These are phyloP conservation scores for Halichondria panicea DNA, from an alignment of 37 sponge, comb jelly and placozoan genomes.

Conservation along the genomic window DNA sequence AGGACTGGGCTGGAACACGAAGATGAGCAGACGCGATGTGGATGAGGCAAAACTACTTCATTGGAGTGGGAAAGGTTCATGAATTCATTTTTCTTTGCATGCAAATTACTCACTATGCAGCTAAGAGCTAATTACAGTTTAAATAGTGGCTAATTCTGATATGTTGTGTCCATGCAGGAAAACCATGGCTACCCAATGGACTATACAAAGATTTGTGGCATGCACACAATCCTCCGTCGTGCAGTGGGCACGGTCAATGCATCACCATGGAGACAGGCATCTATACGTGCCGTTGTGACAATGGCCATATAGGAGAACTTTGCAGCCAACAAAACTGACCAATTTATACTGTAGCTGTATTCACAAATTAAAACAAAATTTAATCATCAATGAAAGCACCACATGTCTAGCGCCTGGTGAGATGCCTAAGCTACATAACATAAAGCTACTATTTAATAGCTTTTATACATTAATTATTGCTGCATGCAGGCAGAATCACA, in stretches of 20 bases:
- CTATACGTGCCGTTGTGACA: slow-evolving; percentile 22
- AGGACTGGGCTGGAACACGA: slow-evolving; percentile 73
- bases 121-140: too few species aligned
- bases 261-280: not conserved
- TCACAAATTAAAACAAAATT: too few species aligned
- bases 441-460: too few species aligned
- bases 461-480: too few species aligned
- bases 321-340: too few species aligned
- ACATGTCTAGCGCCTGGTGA: too few species aligned
- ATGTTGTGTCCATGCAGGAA: slow-evolving; percentile 29
- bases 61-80: slow-evolving; percentile 72
- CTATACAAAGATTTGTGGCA: slow-evolving; percentile 55
- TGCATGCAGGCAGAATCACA: too few species aligned
- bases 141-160: not conserved
- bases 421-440: too few species aligned
- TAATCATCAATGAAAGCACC: too few species aligned
- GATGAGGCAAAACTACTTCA: slow-evolving; percentile 58
- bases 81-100: not conserved
- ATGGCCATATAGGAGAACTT: too few species aligned
- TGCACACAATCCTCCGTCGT: slow-evolving; percentile 13
- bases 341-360: too few species aligned
- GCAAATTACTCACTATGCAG: too few species aligned
- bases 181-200: slow-evolving; percentile 76
- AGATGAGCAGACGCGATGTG: slow-evolving; percentile 7
- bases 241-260: slow-evolving; percentile 44